A percentile compares a stretch with the other conserved stretches of the same genome.
These are phyloP conservation scores for Isoperla grammatica DNA, from an alignment of 2,888 invertebrate genomes.

Conservation along the genomic window DNA sequence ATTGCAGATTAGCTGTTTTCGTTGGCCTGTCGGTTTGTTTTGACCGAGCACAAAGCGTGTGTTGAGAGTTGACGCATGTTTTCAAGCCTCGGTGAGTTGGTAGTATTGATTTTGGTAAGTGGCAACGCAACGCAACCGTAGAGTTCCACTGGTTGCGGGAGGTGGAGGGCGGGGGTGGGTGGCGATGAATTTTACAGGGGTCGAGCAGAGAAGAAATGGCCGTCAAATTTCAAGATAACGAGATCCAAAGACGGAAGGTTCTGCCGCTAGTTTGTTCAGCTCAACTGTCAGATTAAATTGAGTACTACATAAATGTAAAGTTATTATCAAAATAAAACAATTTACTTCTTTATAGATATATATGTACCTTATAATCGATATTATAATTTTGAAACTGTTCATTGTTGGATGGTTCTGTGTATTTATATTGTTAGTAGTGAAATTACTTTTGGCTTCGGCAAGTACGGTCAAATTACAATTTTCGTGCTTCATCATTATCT, in stretches of 20 bases:
- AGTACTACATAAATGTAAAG: too few species aligned
- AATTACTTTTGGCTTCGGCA: too few species aligned
- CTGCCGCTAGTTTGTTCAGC: neutral
- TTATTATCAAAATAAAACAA: too few species aligned
- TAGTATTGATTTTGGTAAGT: constrained; percentile 48
- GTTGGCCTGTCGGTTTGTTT: constrained; percentile 4
- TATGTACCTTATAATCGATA: too few species aligned
- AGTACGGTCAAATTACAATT: too few species aligned
- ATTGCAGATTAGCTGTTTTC: too few species aligned
- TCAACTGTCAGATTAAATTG: too few species aligned
- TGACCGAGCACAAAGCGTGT: constrained; percentile 34
- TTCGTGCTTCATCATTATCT: too few species aligned
- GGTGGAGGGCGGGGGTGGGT: neutral
- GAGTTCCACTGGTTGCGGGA: neutral
- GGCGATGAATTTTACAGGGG: constrained; percentile 1
- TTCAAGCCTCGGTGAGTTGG: constrained; percentile 53
- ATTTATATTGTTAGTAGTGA: too few species aligned
- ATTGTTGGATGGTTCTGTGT: too few species aligned
- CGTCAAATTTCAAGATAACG: neutral
- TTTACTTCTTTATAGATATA: too few species aligned
- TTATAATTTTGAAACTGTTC: too few species aligned
- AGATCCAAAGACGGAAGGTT: neutral
- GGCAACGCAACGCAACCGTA: constrained; percentile 17
- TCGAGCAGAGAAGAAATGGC: neutral
- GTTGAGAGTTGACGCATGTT: constrained; percentile 59